Evolutionary conservation across 2,888 invertebrate genomes (phyloP).

Genomic region (Drosophila percnosoma): DNA sequence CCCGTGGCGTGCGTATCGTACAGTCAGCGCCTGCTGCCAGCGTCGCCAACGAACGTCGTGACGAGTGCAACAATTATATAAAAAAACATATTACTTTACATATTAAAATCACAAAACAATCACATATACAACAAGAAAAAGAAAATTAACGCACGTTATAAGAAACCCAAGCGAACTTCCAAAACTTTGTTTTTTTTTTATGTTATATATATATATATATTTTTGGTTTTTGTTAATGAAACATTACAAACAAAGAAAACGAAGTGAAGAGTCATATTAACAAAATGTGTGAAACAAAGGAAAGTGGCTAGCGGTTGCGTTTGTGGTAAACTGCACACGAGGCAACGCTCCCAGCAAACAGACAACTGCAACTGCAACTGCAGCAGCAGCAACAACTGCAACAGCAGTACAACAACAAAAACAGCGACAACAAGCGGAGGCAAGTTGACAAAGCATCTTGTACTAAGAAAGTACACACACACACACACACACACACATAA

Average conservation of each 20-base stretch:
- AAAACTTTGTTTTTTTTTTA: slow-evolving; percentile 20
- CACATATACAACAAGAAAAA: not conserved
- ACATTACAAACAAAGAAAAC: slow-evolving; percentile 26
- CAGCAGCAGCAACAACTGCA: slow-evolving; percentile 30
- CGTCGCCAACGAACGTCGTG: slow-evolving; percentile 41
- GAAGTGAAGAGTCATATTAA: slow-evolving; percentile 30
- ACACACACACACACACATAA: slow-evolving; percentile 15
- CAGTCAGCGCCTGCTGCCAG: slow-evolving; percentile 37
- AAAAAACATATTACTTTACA: slow-evolving; percentile 7
- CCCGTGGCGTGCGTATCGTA: slow-evolving; percentile 73
- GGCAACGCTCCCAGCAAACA: slow-evolving; percentile 33
- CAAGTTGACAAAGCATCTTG: slow-evolving; percentile 53
- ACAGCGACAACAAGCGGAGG: slow-evolving; percentile 61
- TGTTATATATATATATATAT: not conserved
- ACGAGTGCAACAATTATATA: slow-evolving; percentile 43
- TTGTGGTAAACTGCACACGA: slow-evolving; percentile 48
- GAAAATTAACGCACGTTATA: slow-evolving; percentile 6
- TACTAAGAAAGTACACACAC: slow-evolving; percentile 25
- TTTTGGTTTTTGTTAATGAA: slow-evolving; percentile 13
- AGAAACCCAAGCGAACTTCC: slow-evolving; percentile 22
- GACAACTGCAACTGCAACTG: slow-evolving; percentile 13
- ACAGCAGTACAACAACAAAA: slow-evolving; percentile 16
- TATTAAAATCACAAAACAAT: not conserved
- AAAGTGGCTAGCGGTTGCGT: slow-evolving; percentile 67
- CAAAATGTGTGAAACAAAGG: slow-evolving; percentile 73